These are phyloP conservation scores for Gari tellinella DNA, from an alignment of 2,888 invertebrate species.

Conservation along the genomic window DNA sequence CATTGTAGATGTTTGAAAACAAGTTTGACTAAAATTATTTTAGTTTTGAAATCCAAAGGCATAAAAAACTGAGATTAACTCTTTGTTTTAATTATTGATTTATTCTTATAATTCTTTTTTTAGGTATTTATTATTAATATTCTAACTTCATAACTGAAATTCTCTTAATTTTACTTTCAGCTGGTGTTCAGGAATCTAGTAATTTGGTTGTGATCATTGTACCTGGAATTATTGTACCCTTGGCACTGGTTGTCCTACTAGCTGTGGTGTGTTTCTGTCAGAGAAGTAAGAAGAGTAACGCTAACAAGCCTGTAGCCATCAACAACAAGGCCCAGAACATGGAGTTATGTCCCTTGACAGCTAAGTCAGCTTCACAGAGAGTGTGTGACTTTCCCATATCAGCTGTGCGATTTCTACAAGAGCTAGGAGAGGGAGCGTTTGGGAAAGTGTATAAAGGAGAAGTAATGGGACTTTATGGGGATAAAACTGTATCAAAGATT, in stretches of 20 bases:
- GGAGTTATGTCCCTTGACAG: slow-evolving; percentile 79
- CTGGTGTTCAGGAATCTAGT: slow-evolving; percentile 69
- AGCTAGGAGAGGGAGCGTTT: slow-evolving; percentile 89
- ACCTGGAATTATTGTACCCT: slow-evolving; percentile 83
- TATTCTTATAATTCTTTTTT: not conserved
- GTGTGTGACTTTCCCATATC: slow-evolving; percentile 94
- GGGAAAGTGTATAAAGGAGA: slow-evolving; percentile 99
- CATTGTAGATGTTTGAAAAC: too few species aligned
- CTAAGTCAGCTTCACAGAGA: slow-evolving; percentile 84
- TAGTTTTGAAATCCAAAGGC: too few species aligned
- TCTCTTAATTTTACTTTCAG: slow-evolving; percentile 22
- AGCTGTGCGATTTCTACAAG: slow-evolving; percentile 86
- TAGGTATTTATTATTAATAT: not conserved
- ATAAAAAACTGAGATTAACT: too few species aligned
- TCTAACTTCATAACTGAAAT: not conserved
- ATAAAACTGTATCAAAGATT: slow-evolving; percentile 88
- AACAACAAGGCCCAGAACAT: slow-evolving; percentile 66
- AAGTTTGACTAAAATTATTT: too few species aligned
- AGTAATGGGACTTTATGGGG: slow-evolving; percentile 86
- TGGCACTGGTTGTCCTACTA: slow-evolving; percentile 79
- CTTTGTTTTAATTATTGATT: not conserved
- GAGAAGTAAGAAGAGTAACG: slow-evolving; percentile 63
- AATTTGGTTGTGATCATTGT: slow-evolving; percentile 87
- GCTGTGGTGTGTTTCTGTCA: slow-evolving; percentile 82
- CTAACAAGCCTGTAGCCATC: slow-evolving; percentile 51